Base-by-base conservation (phyloP, 23 tunicate genomes). In the Ciona savignyi region DNA sequence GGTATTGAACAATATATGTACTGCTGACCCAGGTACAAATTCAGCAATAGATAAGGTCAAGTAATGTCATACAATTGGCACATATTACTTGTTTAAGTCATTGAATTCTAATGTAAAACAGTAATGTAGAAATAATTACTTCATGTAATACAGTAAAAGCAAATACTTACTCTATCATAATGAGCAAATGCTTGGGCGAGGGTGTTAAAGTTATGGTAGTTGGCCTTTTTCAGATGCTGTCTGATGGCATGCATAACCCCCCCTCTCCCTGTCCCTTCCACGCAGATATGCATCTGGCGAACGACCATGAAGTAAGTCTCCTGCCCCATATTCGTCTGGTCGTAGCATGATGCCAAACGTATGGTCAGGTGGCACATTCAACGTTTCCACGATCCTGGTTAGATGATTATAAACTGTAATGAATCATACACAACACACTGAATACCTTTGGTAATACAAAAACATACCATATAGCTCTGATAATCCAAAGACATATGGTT, bases 251-350 rank as follows among this genome's bases (percentile, higher is more conserved):
- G 97, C 79, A 91, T 49, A 4, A 91, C 91, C 27, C 87, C n/a
- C 87, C 22, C 97, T 71, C 63, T 91, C 91, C 29, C 86, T 26
- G 34, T 91, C 97, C 70, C 97, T 49, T 1, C 97, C 97, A 6
- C 97, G 66, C 64, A 91, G 30, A 63, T 91, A 91, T 20, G 84
- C 71, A 61, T 80, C 90, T 1, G 93, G 91, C 0, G 91, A 84
- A 6, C 97, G 80, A 48, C 86, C 86, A 42, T 91, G 97, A 65
- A 91, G 74, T 26, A 91, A 74, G 63, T 91, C 97, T 3, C 97
- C 97, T 25, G 97, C 97, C 22, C 97, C 97, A 51, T 91, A 91
- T 65, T 91, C 97, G 33, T 91, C 97, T 26, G 97, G 97, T 11
- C 97, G 83, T n/a, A 84, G 77, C 80, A 91, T 81, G 60, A 85